phyloP scores from a whole-genome alignment of 2,113 vertebrate genomes.

The Polypterus bichir region DNA sequence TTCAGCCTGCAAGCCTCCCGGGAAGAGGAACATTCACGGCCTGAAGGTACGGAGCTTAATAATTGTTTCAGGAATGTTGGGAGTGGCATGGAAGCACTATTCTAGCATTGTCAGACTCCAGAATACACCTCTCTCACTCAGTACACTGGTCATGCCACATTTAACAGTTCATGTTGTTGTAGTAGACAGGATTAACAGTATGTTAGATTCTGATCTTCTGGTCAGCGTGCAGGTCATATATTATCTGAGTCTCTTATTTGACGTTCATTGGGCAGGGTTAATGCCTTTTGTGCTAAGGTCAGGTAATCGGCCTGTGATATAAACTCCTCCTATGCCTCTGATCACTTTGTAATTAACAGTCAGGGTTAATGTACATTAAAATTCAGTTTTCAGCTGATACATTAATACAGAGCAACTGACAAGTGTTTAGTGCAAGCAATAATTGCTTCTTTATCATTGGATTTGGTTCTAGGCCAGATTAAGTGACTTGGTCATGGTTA shows the following conservation, averaged over 20 bases:
- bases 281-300: too few relatives aligned
- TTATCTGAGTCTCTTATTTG: background rate
- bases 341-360: too few relatives aligned
- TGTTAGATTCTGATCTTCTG: conserved; percentile 14
- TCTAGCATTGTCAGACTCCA: conserved; percentile 99
- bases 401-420: too few relatives aligned
- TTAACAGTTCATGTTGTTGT: too few relatives aligned
- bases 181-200: background rate
- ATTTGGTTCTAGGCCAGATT: background rate
- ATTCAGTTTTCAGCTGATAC: too few relatives aligned
- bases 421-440: too few relatives aligned
- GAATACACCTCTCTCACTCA: conserved; percentile 67
- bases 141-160: conserved; percentile 19
- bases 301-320: too few relatives aligned
- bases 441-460: too few relatives aligned
- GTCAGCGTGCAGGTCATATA: conserved; percentile 15
- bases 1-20: conserved; percentile 99
- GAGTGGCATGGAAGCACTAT: conserved; percentile 93
- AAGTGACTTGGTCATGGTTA: conserved; percentile 2
- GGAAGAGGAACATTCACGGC: conserved; percentile 99
- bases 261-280: too few relatives aligned
- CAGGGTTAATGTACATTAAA: too few relatives aligned
- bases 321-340: too few relatives aligned
- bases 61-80: conserved; percentile 97
- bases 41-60: conserved; percentile 98